Conservation (phyloP, 2,888 invertebrate species). For the Dorcus hopei region DNA sequence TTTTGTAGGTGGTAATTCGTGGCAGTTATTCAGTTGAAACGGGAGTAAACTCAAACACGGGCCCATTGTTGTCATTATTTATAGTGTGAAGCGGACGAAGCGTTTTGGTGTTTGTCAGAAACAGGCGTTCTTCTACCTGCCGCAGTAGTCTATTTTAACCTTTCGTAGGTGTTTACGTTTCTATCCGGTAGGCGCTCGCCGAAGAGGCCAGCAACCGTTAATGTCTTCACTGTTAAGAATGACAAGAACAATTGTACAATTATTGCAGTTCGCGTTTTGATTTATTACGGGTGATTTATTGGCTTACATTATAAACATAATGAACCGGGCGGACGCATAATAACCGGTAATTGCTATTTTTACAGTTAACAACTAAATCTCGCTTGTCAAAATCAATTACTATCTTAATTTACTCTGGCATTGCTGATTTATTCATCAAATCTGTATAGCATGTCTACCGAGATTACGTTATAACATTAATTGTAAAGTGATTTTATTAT, state of each 20-base stretch:
- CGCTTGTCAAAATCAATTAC: slow-evolving; percentile 10
- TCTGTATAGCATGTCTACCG: neutral
- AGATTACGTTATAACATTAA: neutral
- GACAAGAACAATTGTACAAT: slow-evolving; percentile 20
- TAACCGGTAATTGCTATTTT: neutral
- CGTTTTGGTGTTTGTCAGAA: no score
- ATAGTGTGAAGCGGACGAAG: no score
- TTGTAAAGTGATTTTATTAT: no score
- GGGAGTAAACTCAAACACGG: no score
- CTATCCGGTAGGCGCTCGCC: slow-evolving; percentile 32
- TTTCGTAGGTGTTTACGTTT: slow-evolving; percentile 37
- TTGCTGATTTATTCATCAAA: slow-evolving; percentile 2
- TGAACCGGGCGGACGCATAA: neutral
- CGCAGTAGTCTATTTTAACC: slow-evolving; percentile 34
- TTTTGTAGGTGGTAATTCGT: no score
- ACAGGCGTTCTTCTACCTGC: slow-evolving; percentile 8
- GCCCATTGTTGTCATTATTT: no score
- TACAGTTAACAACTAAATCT: neutral
- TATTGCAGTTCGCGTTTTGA: slow-evolving; percentile 12
- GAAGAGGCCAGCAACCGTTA: slow-evolving; percentile 26
- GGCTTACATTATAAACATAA: neutral
- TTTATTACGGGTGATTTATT: slow-evolving; percentile 11
- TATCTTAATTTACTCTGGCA: slow-evolving; percentile 1
- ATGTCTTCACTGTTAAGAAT: slow-evolving; percentile 26
- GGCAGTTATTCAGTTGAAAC: no score